Base-by-base conservation (phyloP, 2,797 vertebrate genomes). In the Sebastes steindachneri region DNA sequence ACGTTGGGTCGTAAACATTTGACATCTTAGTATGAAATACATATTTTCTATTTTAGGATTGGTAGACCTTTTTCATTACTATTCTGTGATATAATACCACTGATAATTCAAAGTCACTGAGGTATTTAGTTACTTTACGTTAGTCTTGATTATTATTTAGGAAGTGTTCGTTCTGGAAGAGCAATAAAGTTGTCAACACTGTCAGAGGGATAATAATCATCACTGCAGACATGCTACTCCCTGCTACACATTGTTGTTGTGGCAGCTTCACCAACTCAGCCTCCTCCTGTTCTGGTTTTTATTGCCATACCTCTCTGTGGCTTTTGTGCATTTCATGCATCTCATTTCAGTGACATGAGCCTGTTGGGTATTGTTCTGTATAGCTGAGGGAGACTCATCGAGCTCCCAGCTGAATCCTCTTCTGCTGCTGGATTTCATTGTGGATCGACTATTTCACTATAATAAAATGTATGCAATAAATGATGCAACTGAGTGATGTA, bases 351-450 rank as follows among this genome's bases (percentile, higher is more conserved):
- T 68, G 77, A 41, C 67, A 51, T 9, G 7, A 73, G 55, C 68
- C 68, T 88, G 57, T 45, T 68, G 77, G 80, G 45, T 65, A 26
- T 70, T 75, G 23, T 66, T 68, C 28, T 53, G 33, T 60, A 15
- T n/a, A 68, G 41, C 35, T 4, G 29, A 53, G 59, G 57, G 83
- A 79, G 55, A 64, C 73, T 74, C 57, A n/a, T 23, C 21, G 26
- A 53, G 48, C 53, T 79, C 25, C 28, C 23, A n/a, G 59, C 35
- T 74, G 65, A 79, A 64, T 76, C 28, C 9, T 66, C 68, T 66
- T 35, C 54, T 81, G 41, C 67, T 70, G 37, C 41, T 73, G 37
- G 26, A 60, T 26, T 69, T 71, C 25, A 59, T 14, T 77, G 58
- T 17, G 60, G 62, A 74, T 45, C 31, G 64, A 26, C n/a, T 78